These are phyloP conservation scores for Drosophila albomicans DNA, from an alignment of 1,140 invertebrate genomes.

Conservation along the genomic window DNA sequence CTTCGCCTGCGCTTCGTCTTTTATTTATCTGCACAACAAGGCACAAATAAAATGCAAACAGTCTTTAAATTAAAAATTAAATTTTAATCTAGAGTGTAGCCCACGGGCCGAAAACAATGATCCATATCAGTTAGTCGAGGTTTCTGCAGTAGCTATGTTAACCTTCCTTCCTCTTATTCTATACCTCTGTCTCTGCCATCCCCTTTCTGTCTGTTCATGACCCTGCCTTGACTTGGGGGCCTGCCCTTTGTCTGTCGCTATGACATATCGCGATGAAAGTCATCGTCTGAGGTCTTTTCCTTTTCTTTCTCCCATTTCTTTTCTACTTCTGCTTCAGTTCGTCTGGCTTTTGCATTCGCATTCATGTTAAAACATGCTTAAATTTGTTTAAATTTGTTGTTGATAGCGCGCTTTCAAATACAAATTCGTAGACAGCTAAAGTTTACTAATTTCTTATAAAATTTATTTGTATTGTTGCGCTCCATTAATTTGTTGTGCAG, in stretches of 20 bases:
- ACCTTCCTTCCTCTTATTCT: neutral
- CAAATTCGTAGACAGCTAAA: neutral
- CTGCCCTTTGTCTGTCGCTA: slow-evolving; percentile 60
- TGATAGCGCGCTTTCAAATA: neutral
- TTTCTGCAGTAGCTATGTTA: slow-evolving; percentile 1
- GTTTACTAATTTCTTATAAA: no score
- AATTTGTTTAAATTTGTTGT: slow-evolving; percentile 37
- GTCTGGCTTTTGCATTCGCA: slow-evolving; percentile 27
- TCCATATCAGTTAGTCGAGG: slow-evolving; percentile 54
- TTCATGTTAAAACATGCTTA: slow-evolving; percentile 13
- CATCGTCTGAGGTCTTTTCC: slow-evolving; percentile 41
- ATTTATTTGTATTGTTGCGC: no score
- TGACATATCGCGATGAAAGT: slow-evolving; percentile 71
- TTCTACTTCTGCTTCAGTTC: slow-evolving; percentile 50
- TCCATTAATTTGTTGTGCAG: no score
- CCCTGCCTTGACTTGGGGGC: slow-evolving; percentile 3
- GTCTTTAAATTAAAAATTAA: slow-evolving; percentile 84
- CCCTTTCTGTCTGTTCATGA: neutral
- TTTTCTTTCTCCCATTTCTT: slow-evolving; percentile 34
- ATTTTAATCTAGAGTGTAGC: slow-evolving; percentile 70
- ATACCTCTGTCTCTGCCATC: no score
- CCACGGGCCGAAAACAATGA: slow-evolving; percentile 33
- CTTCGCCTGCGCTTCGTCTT: slow-evolving; percentile 12
- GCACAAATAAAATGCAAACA: slow-evolving; percentile 76
- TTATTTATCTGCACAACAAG: slow-evolving; percentile 54